phyloP scores from a whole-genome alignment of 2,797 vertebrate species.

The Cyprinella venusta region DNA sequence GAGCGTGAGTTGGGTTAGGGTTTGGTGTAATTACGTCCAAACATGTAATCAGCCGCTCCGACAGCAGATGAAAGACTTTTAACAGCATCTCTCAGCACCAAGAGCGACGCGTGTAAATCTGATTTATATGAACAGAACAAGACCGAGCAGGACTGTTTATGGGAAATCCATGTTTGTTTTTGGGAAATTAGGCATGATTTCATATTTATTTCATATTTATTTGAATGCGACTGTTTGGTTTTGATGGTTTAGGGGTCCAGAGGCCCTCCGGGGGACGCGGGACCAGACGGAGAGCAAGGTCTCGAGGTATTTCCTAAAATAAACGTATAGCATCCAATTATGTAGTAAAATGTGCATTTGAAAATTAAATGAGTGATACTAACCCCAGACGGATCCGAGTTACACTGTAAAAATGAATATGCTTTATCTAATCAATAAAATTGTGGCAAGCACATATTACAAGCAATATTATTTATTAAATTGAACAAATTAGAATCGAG shows the following conservation, averaged over 20 bases:
- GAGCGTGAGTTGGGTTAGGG: neutral
- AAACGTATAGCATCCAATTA: neutral
- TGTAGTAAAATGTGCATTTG: neutral
- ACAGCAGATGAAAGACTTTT: no score
- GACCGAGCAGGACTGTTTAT: neutral
- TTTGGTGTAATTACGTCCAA: no score
- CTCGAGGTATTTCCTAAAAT: constrained; percentile 78
- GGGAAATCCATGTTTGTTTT: neutral
- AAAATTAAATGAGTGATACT: neutral
- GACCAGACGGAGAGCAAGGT: constrained; percentile 88
- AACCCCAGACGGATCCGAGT: no score
- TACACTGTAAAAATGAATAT: no score
- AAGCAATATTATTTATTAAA: no score
- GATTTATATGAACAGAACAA: neutral
- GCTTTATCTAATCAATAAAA: no score
- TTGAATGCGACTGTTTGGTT: constrained; percentile 48
- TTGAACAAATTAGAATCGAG: no score
- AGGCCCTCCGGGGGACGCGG: constrained; percentile 86
- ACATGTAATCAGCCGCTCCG: no score
- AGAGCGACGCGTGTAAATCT: neutral
- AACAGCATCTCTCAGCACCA: neutral
- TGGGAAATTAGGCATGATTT: neutral
- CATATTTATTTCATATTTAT: constrained; percentile 7
- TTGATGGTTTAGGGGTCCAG: constrained; percentile 82
- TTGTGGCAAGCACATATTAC: no score